Evolutionary conservation across 2,797 vertebrate species (phyloP).

Genomic region (Chelmon rostratus): DNA sequence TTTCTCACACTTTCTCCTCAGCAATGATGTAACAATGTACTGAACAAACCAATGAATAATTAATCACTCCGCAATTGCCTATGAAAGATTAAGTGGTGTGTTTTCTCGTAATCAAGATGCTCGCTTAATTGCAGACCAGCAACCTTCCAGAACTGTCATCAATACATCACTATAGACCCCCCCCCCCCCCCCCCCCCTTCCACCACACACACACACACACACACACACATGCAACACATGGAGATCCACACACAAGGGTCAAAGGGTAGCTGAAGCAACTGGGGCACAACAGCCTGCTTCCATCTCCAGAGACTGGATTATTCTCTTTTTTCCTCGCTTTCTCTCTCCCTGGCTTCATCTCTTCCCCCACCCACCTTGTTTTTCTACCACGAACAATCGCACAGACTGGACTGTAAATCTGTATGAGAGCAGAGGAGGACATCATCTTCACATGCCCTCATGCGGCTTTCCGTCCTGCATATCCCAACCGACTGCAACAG

Average conservation of each 20-base stretch:
- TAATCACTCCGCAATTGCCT: constrained; percentile 43
- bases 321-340: constrained; percentile 19
- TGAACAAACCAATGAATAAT: constrained; percentile 66
- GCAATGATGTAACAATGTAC: constrained; percentile 53
- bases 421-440: constrained; percentile 7
- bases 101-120: constrained; percentile 45
- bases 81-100: constrained; percentile 53
- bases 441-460: constrained; percentile 20
- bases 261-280: constrained; percentile 71
- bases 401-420: constrained; percentile 32
- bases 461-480: constrained; percentile 14
- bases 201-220: neutral
- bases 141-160: constrained; percentile 3
- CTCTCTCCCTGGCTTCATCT: neutral
- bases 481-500: neutral
- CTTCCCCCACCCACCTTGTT: neutral
- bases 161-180: constrained; percentile 15
- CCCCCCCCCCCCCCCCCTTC: too few species aligned
- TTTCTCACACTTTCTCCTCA: constrained; percentile 34
- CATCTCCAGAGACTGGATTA: constrained; percentile 67
- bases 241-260: constrained; percentile 59
- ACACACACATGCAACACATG: constrained; percentile 1
- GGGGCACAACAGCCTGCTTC: constrained; percentile 69
- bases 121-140: constrained; percentile 30
- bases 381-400: constrained; percentile 26